Evolutionary conservation across 1,140 invertebrate genomes (phyloP).

Genomic region (Tetraneura akinire): DNA sequence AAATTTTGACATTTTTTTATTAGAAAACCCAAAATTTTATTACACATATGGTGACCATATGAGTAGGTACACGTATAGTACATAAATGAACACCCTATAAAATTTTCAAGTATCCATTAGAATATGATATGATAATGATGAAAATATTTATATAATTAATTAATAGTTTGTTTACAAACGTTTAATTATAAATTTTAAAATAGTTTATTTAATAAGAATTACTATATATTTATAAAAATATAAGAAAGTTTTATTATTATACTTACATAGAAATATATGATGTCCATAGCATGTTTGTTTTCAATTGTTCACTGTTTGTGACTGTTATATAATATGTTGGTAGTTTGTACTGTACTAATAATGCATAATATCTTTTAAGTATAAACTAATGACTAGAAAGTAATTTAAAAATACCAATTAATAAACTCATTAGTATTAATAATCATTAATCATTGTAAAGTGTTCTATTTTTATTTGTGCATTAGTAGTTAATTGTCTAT

Average conservation of each 20-base stretch:
- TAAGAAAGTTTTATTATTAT: neutral
- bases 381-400: neutral
- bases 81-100: too few species aligned
- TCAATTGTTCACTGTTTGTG: neutral
- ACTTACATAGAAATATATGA: neutral
- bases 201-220: slow-evolving; percentile 16
- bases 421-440: too few species aligned
- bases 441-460: neutral
- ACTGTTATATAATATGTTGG: neutral
- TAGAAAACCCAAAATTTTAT: too few species aligned
- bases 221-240: neutral
- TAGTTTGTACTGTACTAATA: neutral
- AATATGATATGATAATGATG: too few species aligned
- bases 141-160: too few species aligned
- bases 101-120: too few species aligned
- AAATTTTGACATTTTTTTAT: too few species aligned
- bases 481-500: neutral
- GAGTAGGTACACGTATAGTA: too few species aligned
- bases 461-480: neutral
- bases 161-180: too few species aligned
- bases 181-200: neutral
- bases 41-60: too few species aligned
- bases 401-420: too few species aligned
- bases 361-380: neutral
- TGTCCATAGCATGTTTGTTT: neutral